Conservation (phyloP, 2,113 vertebrate genomes). For the Stictonetta naevosa region DNA sequence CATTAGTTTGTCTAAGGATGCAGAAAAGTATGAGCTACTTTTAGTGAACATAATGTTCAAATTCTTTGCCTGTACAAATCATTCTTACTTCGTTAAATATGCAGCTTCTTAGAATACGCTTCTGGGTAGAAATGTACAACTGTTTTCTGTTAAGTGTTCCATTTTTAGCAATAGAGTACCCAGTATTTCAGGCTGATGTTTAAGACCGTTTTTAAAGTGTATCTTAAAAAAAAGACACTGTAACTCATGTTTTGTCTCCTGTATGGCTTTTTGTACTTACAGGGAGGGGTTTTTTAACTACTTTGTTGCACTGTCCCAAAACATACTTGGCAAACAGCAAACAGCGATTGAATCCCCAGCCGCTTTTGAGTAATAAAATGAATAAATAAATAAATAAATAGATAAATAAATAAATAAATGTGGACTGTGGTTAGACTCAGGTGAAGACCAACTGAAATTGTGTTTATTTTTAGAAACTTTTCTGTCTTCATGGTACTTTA, state of each 20-base stretch:
- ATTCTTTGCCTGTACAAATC: not conserved
- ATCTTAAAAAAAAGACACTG: not conserved
- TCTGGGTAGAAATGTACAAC: not conserved
- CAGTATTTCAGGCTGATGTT: not conserved
- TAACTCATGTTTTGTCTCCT: not conserved
- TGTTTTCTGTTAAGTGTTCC: not conserved
- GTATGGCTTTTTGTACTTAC: accelerated
- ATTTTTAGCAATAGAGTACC: accelerated
- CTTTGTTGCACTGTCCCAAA: not conserved
- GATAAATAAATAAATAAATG: not conserved
- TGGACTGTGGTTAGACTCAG: not conserved
- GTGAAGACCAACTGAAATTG: not conserved
- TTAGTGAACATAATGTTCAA: not conserved
- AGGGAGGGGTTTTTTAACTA: not conserved
- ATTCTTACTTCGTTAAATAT: not conserved
- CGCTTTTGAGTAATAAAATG: not conserved
- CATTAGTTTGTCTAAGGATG: not conserved
- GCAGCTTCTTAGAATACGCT: not conserved
- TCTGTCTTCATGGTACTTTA: not conserved
- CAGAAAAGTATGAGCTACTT: not conserved
- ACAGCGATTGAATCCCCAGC: not conserved
- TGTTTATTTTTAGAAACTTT: not conserved
- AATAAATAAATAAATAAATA: not conserved
- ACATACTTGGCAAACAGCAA: not conserved
- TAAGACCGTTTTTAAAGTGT: not conserved